A percentile compares a stretch with the other conserved stretches of the same genome.
These are phyloP conservation scores for Drosophila carrolli DNA, from an alignment of 1,140 invertebrate genomes.

Conservation along the genomic window DNA sequence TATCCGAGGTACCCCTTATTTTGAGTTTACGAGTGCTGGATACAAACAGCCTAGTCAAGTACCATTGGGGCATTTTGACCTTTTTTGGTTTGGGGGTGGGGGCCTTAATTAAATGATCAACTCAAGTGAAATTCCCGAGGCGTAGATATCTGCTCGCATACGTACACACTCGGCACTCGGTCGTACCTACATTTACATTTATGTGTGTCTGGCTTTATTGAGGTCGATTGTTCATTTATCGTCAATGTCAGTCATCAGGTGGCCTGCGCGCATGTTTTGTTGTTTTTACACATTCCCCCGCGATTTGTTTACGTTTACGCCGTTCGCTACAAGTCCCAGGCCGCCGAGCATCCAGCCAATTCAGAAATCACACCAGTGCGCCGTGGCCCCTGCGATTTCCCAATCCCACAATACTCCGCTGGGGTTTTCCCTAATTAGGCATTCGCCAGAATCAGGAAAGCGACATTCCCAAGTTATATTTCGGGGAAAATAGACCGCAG, in stretches of 20 bases:
- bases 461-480: background rate
- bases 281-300: slow-evolving; percentile 72
- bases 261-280: slow-evolving; percentile 70
- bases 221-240: slow-evolving; percentile 79
- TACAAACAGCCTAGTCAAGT: slow-evolving; percentile 4
- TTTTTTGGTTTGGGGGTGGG: background rate
- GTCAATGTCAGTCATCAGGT: slow-evolving; percentile 77
- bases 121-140: slow-evolving; percentile 31
- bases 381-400: slow-evolving; percentile 17
- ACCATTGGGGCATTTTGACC: slow-evolving; percentile 9
- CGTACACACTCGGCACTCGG: slow-evolving; percentile 20
- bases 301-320: slow-evolving; percentile 53
- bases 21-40: background rate
- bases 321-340: slow-evolving; percentile 25
- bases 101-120: slow-evolving; percentile 27
- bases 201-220: slow-evolving; percentile 58
- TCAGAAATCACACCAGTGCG: background rate
- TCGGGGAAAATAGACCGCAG: background rate
- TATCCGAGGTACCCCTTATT: slow-evolving; percentile 1
- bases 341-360: slow-evolving; percentile 5
- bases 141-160: slow-evolving; percentile 38
- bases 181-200: slow-evolving; percentile 17
- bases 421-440: background rate
- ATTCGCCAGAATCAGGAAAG: slow-evolving; percentile 16
- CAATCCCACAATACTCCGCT: slow-evolving; percentile 1